Evolutionary conservation across 2,797 vertebrate genomes (phyloP).

Genomic region (Thalassophryne amazonica): DNA sequence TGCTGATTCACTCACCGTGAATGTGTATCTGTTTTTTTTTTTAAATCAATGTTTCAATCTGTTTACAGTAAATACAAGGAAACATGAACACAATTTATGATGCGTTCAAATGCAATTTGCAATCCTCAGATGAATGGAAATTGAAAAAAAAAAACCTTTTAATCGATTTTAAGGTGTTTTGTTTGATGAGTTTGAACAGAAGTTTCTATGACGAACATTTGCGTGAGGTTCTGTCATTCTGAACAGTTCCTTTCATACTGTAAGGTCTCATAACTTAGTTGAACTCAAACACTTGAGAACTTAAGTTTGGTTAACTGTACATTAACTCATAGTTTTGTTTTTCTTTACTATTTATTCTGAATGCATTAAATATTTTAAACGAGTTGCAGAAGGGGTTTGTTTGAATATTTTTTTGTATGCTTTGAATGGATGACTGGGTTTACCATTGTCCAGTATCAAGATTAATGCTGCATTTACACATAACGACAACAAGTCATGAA

Average conservation of each 20-base stretch:
- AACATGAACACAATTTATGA: slow-evolving; percentile 19
- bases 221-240: slow-evolving; percentile 10
- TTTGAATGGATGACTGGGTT: no score
- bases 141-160: slow-evolving; percentile 12
- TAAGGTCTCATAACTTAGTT: no score
- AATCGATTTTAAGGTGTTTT: slow-evolving; percentile 24
- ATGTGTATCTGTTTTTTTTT: neutral
- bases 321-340: no score
- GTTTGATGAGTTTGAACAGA: slow-evolving; percentile 26
- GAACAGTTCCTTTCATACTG: slow-evolving; percentile 34
- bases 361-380: no score
- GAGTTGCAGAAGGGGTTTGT: no score
- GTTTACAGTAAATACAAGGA: slow-evolving; percentile 39
- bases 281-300: no score
- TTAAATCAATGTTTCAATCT: slow-evolving; percentile 39
- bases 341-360: no score
- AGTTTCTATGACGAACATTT: neutral
- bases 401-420: no score
- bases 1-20: slow-evolving; percentile 19
- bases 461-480: no score
- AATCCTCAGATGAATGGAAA: neutral
- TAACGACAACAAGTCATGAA: no score
- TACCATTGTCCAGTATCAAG: no score
- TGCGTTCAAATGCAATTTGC: slow-evolving; percentile 23
- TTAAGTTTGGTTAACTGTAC: no score